Evolutionary conservation across 2,797 vertebrate species (phyloP).

Genomic region (Gastrophryne carolinensis): DNA sequence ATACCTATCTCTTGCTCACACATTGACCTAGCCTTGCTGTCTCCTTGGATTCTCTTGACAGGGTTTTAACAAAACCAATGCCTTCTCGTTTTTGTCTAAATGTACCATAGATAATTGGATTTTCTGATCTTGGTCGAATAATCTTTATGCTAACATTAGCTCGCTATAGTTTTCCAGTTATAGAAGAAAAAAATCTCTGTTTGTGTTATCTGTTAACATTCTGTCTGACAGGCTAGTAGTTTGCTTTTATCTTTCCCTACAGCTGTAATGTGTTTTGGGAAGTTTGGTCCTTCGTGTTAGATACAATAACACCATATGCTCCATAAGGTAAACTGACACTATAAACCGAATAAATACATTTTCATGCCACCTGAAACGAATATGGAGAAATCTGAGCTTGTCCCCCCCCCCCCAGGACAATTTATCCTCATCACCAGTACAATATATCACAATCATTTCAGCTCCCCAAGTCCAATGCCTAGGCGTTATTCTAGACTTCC

Average conservation of each 20-base stretch:
- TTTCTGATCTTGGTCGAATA: constrained; percentile 51
- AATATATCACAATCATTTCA: too few species aligned
- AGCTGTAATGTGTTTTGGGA: not conserved
- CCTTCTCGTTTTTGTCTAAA: constrained; percentile 27
- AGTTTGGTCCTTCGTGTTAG: not conserved
- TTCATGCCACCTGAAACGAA: too few species aligned
- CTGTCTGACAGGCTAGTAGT: constrained; percentile 1
- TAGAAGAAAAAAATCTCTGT: constrained; percentile 46
- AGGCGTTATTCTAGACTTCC: too few species aligned
- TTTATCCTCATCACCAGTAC: too few species aligned
- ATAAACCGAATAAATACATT: not conserved
- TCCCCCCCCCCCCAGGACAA: too few species aligned
- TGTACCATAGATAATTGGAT: constrained; percentile 47
- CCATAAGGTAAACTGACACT: not conserved
- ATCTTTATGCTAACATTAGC: constrained; percentile 51
- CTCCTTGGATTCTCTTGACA: constrained; percentile 35
- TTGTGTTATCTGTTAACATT: constrained; percentile 39
- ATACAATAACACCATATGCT: not conserved
- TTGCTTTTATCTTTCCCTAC: constrained; percentile 6
- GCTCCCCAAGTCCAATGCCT: too few species aligned
- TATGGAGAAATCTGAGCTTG: too few species aligned
- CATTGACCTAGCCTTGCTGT: constrained; percentile 30
- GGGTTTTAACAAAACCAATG: constrained; percentile 19
- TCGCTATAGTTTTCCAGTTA: constrained; percentile 39
- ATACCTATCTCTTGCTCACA: constrained; percentile 20